Evolutionary conservation across 1,140 invertebrate genomes (phyloP).

Genomic region (Halictus rubicundus): DNA sequence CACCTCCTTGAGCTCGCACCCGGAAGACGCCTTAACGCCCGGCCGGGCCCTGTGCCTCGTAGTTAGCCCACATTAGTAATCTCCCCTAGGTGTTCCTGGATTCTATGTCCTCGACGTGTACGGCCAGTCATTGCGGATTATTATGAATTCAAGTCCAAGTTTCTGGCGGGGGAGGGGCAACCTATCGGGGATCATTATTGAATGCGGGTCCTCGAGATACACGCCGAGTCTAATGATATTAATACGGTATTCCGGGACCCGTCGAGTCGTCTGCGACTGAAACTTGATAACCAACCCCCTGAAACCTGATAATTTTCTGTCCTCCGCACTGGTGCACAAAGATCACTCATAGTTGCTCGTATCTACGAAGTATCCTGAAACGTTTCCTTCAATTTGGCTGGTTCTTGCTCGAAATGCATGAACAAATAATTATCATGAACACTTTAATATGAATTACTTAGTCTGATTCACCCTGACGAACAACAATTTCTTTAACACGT

Average conservation of each 20-base stretch:
- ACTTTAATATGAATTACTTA: no score
- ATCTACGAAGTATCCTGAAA: no score
- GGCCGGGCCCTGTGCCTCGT: constrained; percentile 54
- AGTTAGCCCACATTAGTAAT: constrained; percentile 77
- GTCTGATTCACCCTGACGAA: no score
- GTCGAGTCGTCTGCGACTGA: background rate
- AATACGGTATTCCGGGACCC: background rate
- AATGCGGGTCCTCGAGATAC: background rate
- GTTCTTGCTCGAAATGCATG: no score
- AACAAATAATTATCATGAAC: no score
- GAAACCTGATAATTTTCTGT: no score
- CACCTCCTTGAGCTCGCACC: constrained; percentile 52
- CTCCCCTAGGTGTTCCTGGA: constrained; percentile 69
- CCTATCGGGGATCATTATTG: constrained; percentile 17
- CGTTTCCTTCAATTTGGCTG: no score
- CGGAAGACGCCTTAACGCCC: constrained; percentile 47
- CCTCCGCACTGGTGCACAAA: no score
- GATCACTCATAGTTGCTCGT: no score
- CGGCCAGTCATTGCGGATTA: constrained; percentile 31
- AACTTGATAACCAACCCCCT: background rate
- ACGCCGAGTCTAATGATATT: background rate
- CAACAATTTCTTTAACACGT: no score
- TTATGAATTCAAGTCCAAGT: constrained; percentile 56
- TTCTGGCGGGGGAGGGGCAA: background rate
- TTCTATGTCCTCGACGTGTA: constrained; percentile 59